These are phyloP conservation scores for Choristoneura fumiferana DNA, from an alignment of 1,140 invertebrate species.

Conservation along the genomic window DNA sequence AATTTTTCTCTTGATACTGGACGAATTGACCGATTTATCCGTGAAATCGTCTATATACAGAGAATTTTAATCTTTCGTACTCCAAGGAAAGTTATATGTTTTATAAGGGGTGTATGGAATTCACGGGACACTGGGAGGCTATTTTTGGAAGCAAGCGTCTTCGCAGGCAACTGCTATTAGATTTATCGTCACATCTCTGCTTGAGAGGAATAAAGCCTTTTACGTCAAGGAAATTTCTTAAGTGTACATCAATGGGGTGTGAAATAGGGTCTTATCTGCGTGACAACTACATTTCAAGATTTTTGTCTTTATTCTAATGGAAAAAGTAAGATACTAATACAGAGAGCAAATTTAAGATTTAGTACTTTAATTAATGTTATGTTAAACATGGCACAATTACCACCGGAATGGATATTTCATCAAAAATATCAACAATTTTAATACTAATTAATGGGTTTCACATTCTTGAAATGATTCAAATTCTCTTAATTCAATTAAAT, in stretches of 20 bases:
- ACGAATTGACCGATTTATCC: conserved; percentile 1
- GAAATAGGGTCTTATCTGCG: background rate
- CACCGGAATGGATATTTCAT: no score
- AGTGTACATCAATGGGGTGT: background rate
- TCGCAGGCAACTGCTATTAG: conserved; percentile 19
- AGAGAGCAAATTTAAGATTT: no score
- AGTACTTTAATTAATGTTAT: no score
- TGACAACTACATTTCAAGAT: no score
- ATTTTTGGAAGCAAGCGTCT: conserved; percentile 30
- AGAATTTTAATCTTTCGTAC: background rate
- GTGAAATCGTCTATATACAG: background rate
- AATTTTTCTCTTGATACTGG: background rate
- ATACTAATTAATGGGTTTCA: no score
- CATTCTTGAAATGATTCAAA: no score
- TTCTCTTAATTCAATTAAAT: no score
- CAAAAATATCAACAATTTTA: no score
- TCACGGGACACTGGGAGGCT: conserved; percentile 17
- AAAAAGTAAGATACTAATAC: no score
- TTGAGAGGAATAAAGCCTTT: conserved; percentile 1
- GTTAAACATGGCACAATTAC: no score
- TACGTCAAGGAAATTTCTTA: conserved; percentile 12
- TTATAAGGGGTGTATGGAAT: conserved; percentile 22
- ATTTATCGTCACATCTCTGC: conserved; percentile 20
- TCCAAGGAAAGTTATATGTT: conserved; percentile 7
- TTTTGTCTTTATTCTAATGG: no score